Percentiles rank a stretch among this genome's conserved stretches.
phyloP scores from a whole-genome alignment of 1,140 invertebrate genomes.

The Plutomurus gul region DNA sequence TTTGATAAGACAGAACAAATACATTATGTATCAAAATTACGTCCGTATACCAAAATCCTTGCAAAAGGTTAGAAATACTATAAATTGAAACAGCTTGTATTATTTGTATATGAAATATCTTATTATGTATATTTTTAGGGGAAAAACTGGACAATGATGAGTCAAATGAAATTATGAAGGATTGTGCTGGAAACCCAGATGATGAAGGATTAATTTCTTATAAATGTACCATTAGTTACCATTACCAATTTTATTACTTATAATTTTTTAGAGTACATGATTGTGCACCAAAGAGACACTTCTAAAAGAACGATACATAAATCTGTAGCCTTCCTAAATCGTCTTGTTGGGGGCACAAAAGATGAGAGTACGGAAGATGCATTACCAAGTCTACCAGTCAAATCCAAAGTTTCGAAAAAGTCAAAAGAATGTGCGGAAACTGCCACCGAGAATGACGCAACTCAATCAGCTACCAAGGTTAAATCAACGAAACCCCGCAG shows the following conservation, averaged over 20 bases:
- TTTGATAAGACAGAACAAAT: no score
- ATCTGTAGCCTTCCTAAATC: no score
- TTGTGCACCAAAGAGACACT: no score
- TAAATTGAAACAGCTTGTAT: background rate
- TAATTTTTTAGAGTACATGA: background rate
- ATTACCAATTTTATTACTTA: background rate
- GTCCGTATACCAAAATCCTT: background rate
- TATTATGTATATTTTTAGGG: constrained; percentile 64
- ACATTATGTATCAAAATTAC: no score
- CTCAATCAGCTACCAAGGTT: background rate
- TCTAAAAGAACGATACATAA: no score
- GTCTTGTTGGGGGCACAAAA: no score
- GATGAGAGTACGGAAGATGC: background rate
- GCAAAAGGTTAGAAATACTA: background rate
- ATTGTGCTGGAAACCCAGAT: constrained; percentile 88
- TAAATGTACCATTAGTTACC: constrained; percentile 68
- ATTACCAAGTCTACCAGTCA: background rate
- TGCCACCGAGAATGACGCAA: no score
- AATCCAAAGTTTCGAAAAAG: no score
- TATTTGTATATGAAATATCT: background rate
- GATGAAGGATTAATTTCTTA: constrained; percentile 93
- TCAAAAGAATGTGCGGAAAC: no score
- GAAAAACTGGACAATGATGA: constrained; percentile 81
- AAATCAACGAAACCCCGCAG: background rate
- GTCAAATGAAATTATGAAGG: constrained; percentile 79